Evolutionary conservation across 2,797 vertebrate genomes (phyloP).

Genomic region (Aldrovandia affinis): DNA sequence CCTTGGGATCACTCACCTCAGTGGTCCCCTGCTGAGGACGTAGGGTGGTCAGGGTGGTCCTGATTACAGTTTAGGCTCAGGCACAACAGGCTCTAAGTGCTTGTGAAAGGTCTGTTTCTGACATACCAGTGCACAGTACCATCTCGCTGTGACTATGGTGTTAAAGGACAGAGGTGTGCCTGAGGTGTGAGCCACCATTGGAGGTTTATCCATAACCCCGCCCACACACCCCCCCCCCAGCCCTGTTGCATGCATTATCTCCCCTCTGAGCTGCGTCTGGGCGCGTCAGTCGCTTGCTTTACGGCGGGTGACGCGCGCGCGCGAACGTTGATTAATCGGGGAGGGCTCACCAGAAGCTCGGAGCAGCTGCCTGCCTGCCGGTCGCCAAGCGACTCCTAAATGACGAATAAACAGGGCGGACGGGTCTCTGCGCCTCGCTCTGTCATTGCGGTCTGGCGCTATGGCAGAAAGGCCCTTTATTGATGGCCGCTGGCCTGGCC

Average conservation of each 20-base stretch:
- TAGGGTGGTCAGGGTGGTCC: background rate
- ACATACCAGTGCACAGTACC: background rate
- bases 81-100: background rate
- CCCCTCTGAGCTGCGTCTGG: too few species aligned
- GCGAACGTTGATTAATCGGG: background rate
- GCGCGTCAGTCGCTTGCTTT: background rate
- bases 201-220: background rate
- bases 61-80: background rate
- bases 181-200: too few species aligned
- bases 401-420: slow-evolving; percentile 10
- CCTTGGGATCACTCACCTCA: background rate
- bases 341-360: slow-evolving; percentile 1
- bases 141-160: background rate
- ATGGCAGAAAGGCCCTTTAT: slow-evolving; percentile 58
- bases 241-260: background rate
- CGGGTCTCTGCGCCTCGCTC: background rate
- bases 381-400: slow-evolving; percentile 19
- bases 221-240: background rate
- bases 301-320: background rate
- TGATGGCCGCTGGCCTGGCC: slow-evolving; percentile 52
- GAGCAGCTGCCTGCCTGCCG: slow-evolving; percentile 20
- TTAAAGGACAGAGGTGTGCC: background rate
- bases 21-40: background rate
- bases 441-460: slow-evolving; percentile 25
- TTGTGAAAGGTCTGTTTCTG: background rate